Percentiles rank a stretch among this genome's conserved stretches.
Conservation (phyloP, 2,113 vertebrate species). For the Rutilus rutilus region DNA sequence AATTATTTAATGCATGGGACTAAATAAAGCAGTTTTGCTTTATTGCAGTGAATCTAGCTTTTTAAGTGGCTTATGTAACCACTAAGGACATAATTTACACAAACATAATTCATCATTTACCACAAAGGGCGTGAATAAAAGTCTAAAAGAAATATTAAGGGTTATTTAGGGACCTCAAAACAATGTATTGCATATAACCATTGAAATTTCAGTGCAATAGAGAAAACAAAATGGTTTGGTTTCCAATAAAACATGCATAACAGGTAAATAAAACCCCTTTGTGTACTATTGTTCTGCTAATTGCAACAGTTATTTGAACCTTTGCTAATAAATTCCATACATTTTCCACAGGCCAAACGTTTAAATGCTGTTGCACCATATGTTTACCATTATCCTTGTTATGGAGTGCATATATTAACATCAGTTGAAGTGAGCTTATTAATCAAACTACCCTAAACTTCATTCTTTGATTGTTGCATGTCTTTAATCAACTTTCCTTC, state of each 20-base stretch:
- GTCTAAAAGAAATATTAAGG: not conserved
- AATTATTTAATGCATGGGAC: not conserved
- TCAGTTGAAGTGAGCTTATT: no score
- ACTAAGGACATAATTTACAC: not conserved
- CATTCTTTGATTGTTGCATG: not conserved
- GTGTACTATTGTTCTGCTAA: not conserved
- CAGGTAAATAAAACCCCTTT: not conserved
- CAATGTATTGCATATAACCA: not conserved
- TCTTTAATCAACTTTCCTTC: not conserved
- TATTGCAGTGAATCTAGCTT: not conserved
- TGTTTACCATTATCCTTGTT: not conserved
- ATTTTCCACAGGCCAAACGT: slow-evolving; percentile 1
- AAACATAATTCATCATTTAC: slow-evolving; percentile 13
- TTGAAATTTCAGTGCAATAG: not conserved
- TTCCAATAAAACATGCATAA: not conserved
- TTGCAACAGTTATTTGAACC: not conserved
- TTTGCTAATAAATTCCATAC: slow-evolving; percentile 28
- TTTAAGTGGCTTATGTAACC: slow-evolving; percentile 6
- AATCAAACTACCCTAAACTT: not conserved
- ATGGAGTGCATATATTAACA: not conserved
- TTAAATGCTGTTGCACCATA: not conserved
- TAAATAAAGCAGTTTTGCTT: not conserved
- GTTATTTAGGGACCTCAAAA: not conserved
- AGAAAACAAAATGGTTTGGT: not conserved
- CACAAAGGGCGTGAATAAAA: not conserved